phyloP scores from a whole-genome alignment of 2,113 vertebrate genomes.

The Okapia johnstoni region DNA sequence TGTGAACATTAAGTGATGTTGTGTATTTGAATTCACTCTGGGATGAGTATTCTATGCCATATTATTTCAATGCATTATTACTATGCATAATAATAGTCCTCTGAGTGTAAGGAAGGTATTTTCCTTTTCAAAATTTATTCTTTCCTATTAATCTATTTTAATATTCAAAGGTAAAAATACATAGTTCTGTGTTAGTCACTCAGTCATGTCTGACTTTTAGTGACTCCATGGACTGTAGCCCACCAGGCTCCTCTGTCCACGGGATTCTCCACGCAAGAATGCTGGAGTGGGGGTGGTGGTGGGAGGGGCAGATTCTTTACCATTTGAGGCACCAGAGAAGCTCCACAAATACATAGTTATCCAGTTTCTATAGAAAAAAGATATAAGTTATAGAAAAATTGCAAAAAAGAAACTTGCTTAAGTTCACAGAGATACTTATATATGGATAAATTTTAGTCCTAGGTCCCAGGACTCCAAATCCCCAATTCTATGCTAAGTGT shows the following conservation, averaged over 20 bases:
- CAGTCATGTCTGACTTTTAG: neutral
- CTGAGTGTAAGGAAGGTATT: neutral
- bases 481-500: neutral
- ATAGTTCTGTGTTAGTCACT: neutral
- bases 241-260: neutral
- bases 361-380: neutral
- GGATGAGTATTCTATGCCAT: neutral
- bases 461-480: neutral
- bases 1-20: neutral
- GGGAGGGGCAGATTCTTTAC: neutral
- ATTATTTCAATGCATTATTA: neutral
- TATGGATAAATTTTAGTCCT: neutral
- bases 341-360: neutral
- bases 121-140: neutral
- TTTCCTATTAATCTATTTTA: neutral
- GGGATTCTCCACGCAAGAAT: neutral
- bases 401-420: neutral
- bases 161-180: neutral
- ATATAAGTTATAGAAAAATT: neutral
- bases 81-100: neutral
- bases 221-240: neutral
- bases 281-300: neutral
- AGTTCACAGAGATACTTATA: neutral
- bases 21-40: neutral
- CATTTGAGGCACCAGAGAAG: neutral